Conservation (phyloP, 2,888 invertebrate genomes). For the Lasioglossum oenotherae region DNA sequence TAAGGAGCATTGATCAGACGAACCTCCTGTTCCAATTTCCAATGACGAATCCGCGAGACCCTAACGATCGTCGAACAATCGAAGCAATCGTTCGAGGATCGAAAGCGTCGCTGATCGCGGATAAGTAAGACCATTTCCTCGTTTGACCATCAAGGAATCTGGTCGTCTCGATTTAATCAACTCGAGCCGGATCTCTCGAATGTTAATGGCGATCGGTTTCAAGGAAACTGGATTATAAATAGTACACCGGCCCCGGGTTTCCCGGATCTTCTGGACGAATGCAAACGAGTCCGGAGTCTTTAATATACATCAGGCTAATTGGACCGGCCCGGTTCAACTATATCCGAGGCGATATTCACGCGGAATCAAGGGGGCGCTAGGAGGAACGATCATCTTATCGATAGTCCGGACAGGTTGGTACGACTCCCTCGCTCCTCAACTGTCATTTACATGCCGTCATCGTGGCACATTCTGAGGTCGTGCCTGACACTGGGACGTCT, state of each 20-base stretch:
- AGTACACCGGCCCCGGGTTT: conserved; percentile 19
- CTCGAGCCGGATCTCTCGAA: conserved; percentile 29
- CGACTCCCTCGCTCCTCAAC: conserved; percentile 30
- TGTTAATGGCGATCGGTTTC: conserved; percentile 47
- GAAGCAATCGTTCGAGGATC: background rate
- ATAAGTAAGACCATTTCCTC: conserved; percentile 2
- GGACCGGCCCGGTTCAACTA: conserved; percentile 41
- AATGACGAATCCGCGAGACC: background rate
- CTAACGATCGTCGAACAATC: background rate
- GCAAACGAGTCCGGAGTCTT: conserved; percentile 47
- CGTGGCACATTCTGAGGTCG: conserved; percentile 19
- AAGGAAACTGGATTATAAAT: conserved; percentile 46
- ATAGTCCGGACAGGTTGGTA: conserved; percentile 36
- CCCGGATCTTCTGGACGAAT: conserved; percentile 29
- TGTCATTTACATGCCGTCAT: conserved; percentile 36
- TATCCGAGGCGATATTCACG: conserved; percentile 34
- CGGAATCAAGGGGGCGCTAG: conserved; percentile 16
- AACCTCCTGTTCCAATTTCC: background rate
- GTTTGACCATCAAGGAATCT: background rate
- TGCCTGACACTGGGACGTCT: conserved; percentile 11
- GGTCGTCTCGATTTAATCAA: conserved; percentile 1
- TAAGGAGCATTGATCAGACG: background rate
- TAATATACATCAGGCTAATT: conserved; percentile 41
- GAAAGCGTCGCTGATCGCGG: background rate
- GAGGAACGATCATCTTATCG: conserved; percentile 44